Percentiles rank a stretch among this genome's conserved stretches.
These are phyloP conservation scores for Tapirus indicus DNA, from an alignment of 2,797 vertebrate species.

Conservation along the genomic window DNA sequence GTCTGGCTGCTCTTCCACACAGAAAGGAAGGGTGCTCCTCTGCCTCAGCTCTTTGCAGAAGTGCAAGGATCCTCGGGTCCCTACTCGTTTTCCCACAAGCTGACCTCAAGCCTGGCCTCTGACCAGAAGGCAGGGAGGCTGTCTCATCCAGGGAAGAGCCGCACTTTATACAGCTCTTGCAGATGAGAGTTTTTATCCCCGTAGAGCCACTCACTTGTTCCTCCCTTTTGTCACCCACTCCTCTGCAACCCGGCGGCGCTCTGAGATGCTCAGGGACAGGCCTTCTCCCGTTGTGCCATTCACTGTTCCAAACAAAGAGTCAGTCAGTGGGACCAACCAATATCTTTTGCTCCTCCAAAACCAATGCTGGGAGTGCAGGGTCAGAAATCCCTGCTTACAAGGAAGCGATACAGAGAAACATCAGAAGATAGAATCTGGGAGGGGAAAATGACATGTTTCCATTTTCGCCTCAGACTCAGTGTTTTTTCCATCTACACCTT, in stretches of 20 bases:
- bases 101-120: not conserved
- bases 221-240: conserved; percentile 94
- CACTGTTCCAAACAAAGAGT: conserved; percentile 89
- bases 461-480: not conserved
- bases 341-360: not conserved
- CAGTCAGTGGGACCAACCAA: conserved; percentile 15
- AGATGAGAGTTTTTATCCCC: not conserved
- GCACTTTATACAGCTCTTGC: not conserved
- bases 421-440: not conserved
- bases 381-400: not conserved
- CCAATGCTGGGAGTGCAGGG: not conserved
- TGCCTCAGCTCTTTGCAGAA: not conserved
- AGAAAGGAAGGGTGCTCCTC: not conserved
- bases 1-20: not conserved
- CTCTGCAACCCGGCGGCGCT: conserved; percentile 93
- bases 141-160: not conserved
- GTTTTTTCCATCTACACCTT: not conserved
- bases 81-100: not conserved
- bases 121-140: not conserved
- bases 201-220: conserved; percentile 92
- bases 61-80: not conserved
- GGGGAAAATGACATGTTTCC: not conserved
- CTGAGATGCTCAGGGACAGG: conserved; percentile 92
- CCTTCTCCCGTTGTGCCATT: conserved; percentile 98
- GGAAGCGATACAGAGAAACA: not conserved